Evolutionary conservation across 2,113 vertebrate species (phyloP), one percentile per base, ranked within the genome.

Genomic region (Peromyscus californicus): DNA sequence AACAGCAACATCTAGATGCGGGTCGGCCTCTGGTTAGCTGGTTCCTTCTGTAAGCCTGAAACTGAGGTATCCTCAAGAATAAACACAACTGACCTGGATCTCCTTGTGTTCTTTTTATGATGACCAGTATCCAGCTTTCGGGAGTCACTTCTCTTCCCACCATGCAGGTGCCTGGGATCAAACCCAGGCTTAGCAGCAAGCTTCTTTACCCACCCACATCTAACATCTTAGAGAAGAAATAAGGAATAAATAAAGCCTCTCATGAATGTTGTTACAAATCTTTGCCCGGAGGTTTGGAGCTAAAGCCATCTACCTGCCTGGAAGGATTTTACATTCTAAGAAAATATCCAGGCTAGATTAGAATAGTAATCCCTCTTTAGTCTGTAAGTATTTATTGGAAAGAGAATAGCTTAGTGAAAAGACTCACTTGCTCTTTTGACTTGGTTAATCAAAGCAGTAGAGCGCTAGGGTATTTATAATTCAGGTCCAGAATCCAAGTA

Each of bases 371-470:
- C 13, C 69, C 13, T 48, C 67, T 11, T 45, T 59, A 19, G 26
- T 79, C 24, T 51, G 8, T 51, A 96, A 90, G 67, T 94, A 59
- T 83, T 95, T 92, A 69, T 59, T 91, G 74, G 11, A 70, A 8
- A 90, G 82, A 93, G 33, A 87, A 67, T 45, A 95, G 96, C 63
- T 92, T 72, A 79, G 26, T 78, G 17, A 48, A 91, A 90, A 90
- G 21, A 87, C 45, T 67, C 8, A 7, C 70, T 90, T 96, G 9
- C 75, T 89, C 39, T 92, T 95, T 80, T 89, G 70, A 93, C 1
- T 29, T 89, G 65, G 63, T 59, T 93, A 78, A 76, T 72, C 67
- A 92, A 95, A 72, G 51, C 61, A 42, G 76, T 5, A 29, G 7
- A 95, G 48, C 84, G 26, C 6, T 31, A 86, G 48, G 24, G 61